A percentile compares a stretch with the other conserved stretches of the same genome.
These are phyloP conservation scores for Esox lucius DNA, from an alignment of 2,797 vertebrate species.

Conservation along the genomic window DNA sequence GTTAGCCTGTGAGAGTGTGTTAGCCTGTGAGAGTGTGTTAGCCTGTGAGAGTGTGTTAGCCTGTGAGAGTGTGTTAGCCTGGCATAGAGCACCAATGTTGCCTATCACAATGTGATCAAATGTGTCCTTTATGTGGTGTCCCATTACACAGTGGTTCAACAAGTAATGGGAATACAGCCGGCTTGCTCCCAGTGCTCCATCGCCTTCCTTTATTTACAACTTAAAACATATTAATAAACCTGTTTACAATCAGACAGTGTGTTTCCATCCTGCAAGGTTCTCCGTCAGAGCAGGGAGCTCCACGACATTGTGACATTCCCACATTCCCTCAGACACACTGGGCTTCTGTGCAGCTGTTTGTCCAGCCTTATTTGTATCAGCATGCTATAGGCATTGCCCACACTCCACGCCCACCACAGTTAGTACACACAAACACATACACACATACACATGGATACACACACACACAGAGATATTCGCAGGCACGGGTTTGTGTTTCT, in stretches of 20 bases:
- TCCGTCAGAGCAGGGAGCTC: constrained; percentile 30
- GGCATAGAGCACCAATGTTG: not conserved
- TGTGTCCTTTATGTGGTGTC: too few relatives aligned
- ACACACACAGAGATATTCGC: not conserved
- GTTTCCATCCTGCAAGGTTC: constrained; percentile 35
- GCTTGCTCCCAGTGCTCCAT: too few relatives aligned
- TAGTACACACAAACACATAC: constrained; percentile 55
- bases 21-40: too few relatives aligned
- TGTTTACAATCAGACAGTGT: too few relatives aligned
- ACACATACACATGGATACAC: constrained; percentile 2
- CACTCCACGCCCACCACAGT: constrained; percentile 53
- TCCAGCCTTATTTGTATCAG: constrained; percentile 65
- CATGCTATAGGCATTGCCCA: constrained; percentile 14
- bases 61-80: too few relatives aligned
- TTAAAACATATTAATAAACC: too few relatives aligned
- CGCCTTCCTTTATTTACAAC: too few relatives aligned
- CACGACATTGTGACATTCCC: constrained; percentile 71
- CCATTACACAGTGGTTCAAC: too few relatives aligned
- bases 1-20: too few relatives aligned
- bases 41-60: too few relatives aligned
- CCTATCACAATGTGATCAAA: not conserved
- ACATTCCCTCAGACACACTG: constrained; percentile 60
- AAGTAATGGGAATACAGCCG: too few relatives aligned
- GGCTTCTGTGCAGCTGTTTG: constrained; percentile 60
- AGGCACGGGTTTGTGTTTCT: too few relatives aligned